Evolutionary conservation across 2,797 vertebrate genomes (phyloP), one percentile per base, ranked within the genome.

Genomic region (Melanotaenia parkinsoni): DNA sequence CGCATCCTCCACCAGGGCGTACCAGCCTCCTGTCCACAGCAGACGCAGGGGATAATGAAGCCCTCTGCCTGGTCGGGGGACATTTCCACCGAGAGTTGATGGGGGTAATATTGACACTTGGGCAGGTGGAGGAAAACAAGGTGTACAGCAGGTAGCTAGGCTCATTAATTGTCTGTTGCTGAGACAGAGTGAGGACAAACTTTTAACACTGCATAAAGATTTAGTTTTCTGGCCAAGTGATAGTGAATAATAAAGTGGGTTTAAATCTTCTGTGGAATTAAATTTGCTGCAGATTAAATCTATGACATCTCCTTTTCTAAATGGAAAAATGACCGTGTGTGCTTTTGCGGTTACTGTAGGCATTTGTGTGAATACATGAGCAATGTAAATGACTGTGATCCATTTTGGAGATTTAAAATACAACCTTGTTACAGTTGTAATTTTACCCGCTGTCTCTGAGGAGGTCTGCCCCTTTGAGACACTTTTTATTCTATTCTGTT

Each of bases 11-110:
- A 20, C 60, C 63, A 63, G 81, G 84, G 87, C 76, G 80, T 78
- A 86, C 66, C 88, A 81, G 74, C 88, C 89, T 89, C 89, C 86
- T 86, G 90, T 78, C 87, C 79, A 37, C 79, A 72, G 85, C 88
- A 90, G 85, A 91, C 90, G 75, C 73, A 28, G 60, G 81, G 84
- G 89, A 93, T 92, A 92, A 93, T 92, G 90, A 93, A 92, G 88
- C 82, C 74, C 85, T 80, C 78, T 82, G 92, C 89, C 88, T 90
- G 89, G 88, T 79, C 57, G 10, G 51, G 43, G 72, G 82, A 82
- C 82, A 66, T 81, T 64, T 86, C 88, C 92, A 86, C 79, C 10
- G 85, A 90, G 85, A 82, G 63, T 68, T 76, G 70, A 78, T 32
- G 72, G 75, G 16, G 80, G 79, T 76, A 72, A 78, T 82, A 73